A percentile compares a stretch with the other conserved stretches of the same genome.
Evolutionary conservation across 2,888 invertebrate species (phyloP).

Genomic region (Dryobota labecula): DNA sequence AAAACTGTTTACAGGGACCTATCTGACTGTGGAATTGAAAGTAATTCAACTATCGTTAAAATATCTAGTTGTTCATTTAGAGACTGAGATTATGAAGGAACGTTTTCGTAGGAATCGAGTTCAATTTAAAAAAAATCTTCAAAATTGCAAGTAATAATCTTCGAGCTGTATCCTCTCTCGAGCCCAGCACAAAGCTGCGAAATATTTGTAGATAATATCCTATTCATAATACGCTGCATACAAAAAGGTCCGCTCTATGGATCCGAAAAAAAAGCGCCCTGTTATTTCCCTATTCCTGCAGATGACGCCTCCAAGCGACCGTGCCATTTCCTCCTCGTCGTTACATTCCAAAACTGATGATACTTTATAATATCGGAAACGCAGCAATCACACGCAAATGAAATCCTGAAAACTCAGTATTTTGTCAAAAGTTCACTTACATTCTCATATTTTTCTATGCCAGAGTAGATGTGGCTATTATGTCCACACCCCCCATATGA

Average conservation of each 20-base stretch:
- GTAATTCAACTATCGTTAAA: not conserved
- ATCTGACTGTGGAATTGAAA: not conserved
- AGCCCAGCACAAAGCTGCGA: slow-evolving; percentile 2
- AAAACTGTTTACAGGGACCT: not conserved
- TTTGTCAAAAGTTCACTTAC: slow-evolving; percentile 20
- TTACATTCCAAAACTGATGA: slow-evolving; percentile 41
- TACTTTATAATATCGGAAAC: slow-evolving; percentile 29
- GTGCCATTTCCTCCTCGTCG: slow-evolving; percentile 52
- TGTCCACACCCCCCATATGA: slow-evolving; percentile 12
- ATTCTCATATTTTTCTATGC: slow-evolving; percentile 25
- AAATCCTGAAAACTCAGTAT: slow-evolving; percentile 30
- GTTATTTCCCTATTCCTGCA: slow-evolving; percentile 50
- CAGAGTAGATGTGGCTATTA: slow-evolving; percentile 19
- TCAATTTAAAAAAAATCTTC: not conserved
- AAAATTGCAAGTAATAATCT: slow-evolving; percentile 12
- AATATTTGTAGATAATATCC: slow-evolving; percentile 29
- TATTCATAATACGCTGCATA: slow-evolving; percentile 47
- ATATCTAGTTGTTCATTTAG: not conserved
- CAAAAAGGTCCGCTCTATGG: slow-evolving; percentile 41
- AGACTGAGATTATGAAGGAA: too few relatives aligned
- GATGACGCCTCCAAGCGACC: slow-evolving; percentile 59
- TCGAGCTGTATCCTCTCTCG: not conserved
- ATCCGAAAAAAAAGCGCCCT: slow-evolving; percentile 46
- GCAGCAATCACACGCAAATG: slow-evolving; percentile 36
- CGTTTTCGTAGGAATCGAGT: not conserved